Evolutionary conservation across 2,797 vertebrate species (phyloP).

Genomic region (Graptemys geographica): DNA sequence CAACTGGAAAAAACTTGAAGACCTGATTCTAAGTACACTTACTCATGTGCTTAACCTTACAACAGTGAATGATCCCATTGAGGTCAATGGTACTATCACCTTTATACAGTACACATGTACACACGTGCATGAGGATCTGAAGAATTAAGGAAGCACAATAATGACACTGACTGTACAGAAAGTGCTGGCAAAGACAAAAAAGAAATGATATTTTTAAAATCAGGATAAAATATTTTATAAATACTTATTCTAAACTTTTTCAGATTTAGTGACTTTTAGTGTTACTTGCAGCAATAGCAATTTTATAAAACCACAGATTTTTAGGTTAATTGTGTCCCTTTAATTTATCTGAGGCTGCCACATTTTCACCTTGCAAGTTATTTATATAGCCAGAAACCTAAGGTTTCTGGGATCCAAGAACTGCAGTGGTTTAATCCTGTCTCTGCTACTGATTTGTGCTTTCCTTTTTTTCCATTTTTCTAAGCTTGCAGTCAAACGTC

Average conservation of each 20-base stretch:
- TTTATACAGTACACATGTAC: background rate
- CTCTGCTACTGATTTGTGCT: constrained; percentile 30
- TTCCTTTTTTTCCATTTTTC: constrained; percentile 7
- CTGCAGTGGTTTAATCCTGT: too few species aligned
- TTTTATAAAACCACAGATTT: background rate
- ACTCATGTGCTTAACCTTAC: background rate
- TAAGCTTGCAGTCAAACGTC: too few species aligned
- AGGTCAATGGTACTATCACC: background rate
- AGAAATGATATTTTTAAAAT: background rate
- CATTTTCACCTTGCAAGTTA: constrained; percentile 1
- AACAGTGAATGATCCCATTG: background rate
- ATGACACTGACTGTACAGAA: background rate
- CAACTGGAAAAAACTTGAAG: background rate
- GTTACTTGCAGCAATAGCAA: background rate
- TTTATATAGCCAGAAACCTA: constrained; percentile 56
- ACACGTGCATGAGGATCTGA: background rate
- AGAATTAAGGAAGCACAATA: background rate
- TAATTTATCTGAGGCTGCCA: background rate
- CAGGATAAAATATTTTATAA: background rate
- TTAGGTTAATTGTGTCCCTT: background rate
- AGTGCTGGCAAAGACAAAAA: background rate
- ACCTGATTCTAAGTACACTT: background rate
- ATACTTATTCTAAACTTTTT: background rate
- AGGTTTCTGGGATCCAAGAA: background rate
- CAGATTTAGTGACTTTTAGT: background rate